These are phyloP conservation scores for Catocala sponsa DNA, from an alignment of 2,888 invertebrate species.

Conservation along the genomic window DNA sequence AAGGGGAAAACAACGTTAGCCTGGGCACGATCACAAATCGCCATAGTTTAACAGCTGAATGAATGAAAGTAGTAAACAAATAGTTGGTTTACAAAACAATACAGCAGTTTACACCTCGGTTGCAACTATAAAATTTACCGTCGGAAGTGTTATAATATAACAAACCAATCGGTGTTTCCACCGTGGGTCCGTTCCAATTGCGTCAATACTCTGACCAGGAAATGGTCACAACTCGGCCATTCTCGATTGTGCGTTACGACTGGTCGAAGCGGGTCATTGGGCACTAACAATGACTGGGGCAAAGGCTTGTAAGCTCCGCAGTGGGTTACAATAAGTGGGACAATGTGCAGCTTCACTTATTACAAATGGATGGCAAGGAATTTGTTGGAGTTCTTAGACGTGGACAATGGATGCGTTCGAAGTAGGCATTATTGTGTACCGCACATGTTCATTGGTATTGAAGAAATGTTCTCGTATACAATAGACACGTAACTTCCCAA, in stretches of 20 bases:
- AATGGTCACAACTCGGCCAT: conserved; percentile 53
- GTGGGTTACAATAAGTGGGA: conserved; percentile 39
- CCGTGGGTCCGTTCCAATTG: conserved; percentile 43
- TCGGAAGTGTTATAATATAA: conserved; percentile 26
- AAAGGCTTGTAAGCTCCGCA: conserved; percentile 37
- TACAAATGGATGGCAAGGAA: background rate
- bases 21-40: background rate
- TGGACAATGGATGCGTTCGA: too few species aligned
- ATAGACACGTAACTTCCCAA: too few species aligned
- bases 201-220: conserved; percentile 48
- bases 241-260: conserved; percentile 47
- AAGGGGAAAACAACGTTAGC: too few species aligned
- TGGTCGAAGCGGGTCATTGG: conserved; percentile 54
- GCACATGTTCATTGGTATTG: too few species aligned
- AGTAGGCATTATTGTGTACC: too few species aligned
- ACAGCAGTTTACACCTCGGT: conserved; percentile 9
- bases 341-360: conserved; percentile 12
- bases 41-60: background rate
- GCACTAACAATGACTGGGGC: conserved; percentile 48
- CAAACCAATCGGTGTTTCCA: conserved; percentile 43
- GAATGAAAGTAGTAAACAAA: conserved; percentile 24
- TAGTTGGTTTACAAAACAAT: conserved; percentile 17
- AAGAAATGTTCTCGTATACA: too few species aligned
- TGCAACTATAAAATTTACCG: conserved; percentile 17
- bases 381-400: too few species aligned